A percentile compares a stretch with the other conserved stretches of the same genome.
Evolutionary conservation across 1,140 invertebrate species (phyloP).

Genomic region (Mercenaria mercenaria): DNA sequence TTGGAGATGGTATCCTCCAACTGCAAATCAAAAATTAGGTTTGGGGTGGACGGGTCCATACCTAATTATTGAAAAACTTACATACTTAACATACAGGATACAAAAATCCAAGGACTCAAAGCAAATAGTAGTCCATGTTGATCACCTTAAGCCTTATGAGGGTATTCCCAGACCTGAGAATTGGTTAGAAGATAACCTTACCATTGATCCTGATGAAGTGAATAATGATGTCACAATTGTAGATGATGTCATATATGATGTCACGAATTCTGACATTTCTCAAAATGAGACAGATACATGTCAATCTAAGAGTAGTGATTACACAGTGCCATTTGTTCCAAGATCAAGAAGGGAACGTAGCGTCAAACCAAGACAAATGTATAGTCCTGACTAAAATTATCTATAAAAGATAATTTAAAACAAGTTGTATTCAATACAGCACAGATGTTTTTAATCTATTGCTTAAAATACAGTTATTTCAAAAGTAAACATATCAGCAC

Average conservation of each 20-base stretch:
- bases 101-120: neutral
- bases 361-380: neutral
- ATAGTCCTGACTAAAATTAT: neutral
- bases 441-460: neutral
- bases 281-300: neutral
- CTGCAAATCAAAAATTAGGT: slow-evolving; percentile 41
- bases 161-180: neutral
- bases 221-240: slow-evolving; percentile 33
- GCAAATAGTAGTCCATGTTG: slow-evolving; percentile 63
- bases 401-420: no score
- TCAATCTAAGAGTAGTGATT: neutral
- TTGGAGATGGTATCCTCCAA: slow-evolving; percentile 59
- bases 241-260: slow-evolving; percentile 53
- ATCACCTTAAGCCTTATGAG: slow-evolving; percentile 66
- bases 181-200: slow-evolving; percentile 3
- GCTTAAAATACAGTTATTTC: neutral
- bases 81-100: slow-evolving; percentile 37
- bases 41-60: slow-evolving; percentile 51
- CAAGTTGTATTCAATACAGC: neutral
- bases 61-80: slow-evolving; percentile 9
- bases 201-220: slow-evolving; percentile 21
- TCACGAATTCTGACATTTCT: neutral
- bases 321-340: neutral
- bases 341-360: neutral
- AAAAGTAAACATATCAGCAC: no score